A percentile compares a stretch with the other conserved stretches of the same genome.
Evolutionary conservation across 2,113 vertebrate species (phyloP).

Genomic region (Apistogramma diplotaenia): DNA sequence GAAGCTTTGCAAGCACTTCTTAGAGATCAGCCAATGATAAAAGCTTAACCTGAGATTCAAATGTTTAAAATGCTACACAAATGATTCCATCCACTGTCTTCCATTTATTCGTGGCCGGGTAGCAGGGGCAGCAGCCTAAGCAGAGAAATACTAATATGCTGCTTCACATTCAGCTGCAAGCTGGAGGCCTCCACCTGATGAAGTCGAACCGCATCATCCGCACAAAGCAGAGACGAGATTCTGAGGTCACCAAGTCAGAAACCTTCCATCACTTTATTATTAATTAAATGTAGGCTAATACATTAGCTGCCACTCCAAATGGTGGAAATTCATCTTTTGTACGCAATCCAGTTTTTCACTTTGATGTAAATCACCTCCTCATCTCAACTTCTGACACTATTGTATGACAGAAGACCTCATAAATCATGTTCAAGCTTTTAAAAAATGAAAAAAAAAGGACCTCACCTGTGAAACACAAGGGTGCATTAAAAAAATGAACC

Average conservation of each 20-base stretch:
- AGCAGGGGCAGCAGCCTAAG: too few relatives aligned
- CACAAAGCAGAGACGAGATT: too few relatives aligned
- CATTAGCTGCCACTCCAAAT: constrained; percentile 26
- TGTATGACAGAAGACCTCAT: neutral
- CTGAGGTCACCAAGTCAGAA: too few relatives aligned
- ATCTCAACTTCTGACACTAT: neutral
- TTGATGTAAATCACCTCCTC: neutral
- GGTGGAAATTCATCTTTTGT: neutral
- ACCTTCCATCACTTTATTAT: neutral
- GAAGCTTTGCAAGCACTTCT: neutral
- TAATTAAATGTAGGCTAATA: neutral
- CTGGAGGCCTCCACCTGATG: too few relatives aligned
- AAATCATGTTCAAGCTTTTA: neutral
- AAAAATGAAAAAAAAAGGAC: fast-evolving
- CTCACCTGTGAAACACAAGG: neutral
- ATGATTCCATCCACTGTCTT: neutral
- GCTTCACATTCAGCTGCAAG: too few relatives aligned
- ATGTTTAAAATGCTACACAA: neutral
- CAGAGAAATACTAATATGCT: too few relatives aligned
- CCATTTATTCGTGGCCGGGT: too few relatives aligned
- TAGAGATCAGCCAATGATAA: neutral
- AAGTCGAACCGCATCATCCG: too few relatives aligned
- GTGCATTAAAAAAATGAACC: neutral
- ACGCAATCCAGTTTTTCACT: neutral
- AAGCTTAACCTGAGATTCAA: neutral